Base-by-base conservation (phyloP, 2,797 vertebrate species). In the Discoglossus pictus region DNA sequence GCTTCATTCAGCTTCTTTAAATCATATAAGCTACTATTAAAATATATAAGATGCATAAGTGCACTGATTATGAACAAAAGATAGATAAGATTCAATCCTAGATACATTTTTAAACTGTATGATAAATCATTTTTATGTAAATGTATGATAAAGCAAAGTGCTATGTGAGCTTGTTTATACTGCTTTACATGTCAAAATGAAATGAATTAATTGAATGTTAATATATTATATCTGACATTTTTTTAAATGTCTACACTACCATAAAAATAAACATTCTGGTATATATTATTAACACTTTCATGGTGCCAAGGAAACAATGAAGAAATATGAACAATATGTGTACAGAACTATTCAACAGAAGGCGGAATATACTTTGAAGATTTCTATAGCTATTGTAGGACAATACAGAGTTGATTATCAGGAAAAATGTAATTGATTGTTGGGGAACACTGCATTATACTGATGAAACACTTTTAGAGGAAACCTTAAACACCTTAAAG, bases 1-100 rank as follows among this genome's bases (percentile, higher is more conserved):
- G 51, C 40, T 70, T 70, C 52, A 56, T 35, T 50, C 54, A 70
- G 65, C 51, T 53, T 70, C 8, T 62, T 20, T 48, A 18, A 23
- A 55, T 55, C 16, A 2, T 44, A 15, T 55, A 24, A 53, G 43
- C 42, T 56, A 43, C 47, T 25, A 47, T n/a, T 35, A 35, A 18
- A 23, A 43, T 21, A 44, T 34, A 4, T 11, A 40, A 48, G 23
- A 50, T 34, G 21, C 18, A 38, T n/a, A 44, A 61, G 16, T 46
- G 13, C 25, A 40, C 50, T 38, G 20, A 39, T 39, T 5, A 38
- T 39, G 16, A 54, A 52, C 16, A 53, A 47, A 40, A 63, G 51
- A 70, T 17, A 56, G 16, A n/a, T 11, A 24, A 50, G 21, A 39
- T 12, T 27, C 11, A 31, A 21, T 25, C 35, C 34, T 62, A 31